Evolutionary conservation across 2,797 vertebrate species (phyloP), one percentile per base, ranked within the genome.

Genomic region (Halcyon leucocephala): DNA sequence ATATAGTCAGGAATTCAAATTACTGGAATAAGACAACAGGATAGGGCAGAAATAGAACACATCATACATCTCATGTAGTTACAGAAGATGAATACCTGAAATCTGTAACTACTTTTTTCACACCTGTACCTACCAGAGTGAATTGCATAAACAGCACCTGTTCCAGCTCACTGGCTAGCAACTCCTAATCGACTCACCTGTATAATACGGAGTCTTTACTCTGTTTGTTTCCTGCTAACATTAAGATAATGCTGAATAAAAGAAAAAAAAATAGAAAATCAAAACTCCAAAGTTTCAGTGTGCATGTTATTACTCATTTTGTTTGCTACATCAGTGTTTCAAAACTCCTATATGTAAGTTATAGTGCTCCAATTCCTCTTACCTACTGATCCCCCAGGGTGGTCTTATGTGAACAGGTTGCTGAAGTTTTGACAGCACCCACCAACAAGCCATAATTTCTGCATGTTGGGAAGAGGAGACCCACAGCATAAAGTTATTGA

Each of bases 1-100:
- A 69, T 62, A 9, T 58, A 90, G 60, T 82, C 46, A 91, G 76
- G 52, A 89, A 86, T 93, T 57, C 31, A 95, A 95, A 94, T 94
- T 84, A 91, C 72, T 66, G 37, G 19, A 86, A 18, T 29, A 90
- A 87, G 25, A 82, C 4, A 10, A 70, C 39, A 81, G 11, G 14
- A 44, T 41, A 81, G 6, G 8, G 44, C 37, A 82, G 61, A 94
- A 94, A 46, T 77, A 78, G 49, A 94, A 39, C 46, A 88, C 9
- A 86, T 14, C 3, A 37, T 66, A 25, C 37, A 84, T 85, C 18
- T 60, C 65, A 60, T 67, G 44, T 42, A 42, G 18, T 46, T 92
- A 81, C 42, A 96, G 51, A 76, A 89, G 85, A 93, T 42, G 3
- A 93, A 73, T 31, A 74, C 12, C 39, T 88, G 57, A 86, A 90